A percentile compares a stretch with the other conserved stretches of the same genome.
Conservation (phyloP, 2,797 vertebrate species). For the Lepus townsendii region DNA sequence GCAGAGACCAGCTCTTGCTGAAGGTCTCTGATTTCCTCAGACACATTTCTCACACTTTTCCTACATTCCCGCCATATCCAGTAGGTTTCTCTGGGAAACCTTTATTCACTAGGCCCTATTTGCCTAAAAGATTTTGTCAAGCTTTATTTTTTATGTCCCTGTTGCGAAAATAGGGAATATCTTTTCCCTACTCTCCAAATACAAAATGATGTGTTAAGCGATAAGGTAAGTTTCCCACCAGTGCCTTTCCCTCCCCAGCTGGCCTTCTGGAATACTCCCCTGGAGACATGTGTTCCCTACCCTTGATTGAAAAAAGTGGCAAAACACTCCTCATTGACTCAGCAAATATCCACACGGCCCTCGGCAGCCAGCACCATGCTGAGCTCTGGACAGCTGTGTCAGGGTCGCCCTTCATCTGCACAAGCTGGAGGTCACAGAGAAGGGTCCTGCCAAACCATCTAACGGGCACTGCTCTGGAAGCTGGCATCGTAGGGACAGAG, state of each 20-base stretch:
- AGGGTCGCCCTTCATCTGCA: background rate
- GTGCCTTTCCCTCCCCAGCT: background rate
- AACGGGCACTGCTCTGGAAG: background rate
- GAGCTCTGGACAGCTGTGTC: background rate
- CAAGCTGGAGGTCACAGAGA: background rate
- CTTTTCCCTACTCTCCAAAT: background rate
- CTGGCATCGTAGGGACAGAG: background rate
- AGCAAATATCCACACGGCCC: background rate
- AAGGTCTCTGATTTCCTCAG: background rate
- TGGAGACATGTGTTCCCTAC: slow-evolving; percentile 36
- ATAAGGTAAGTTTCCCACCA: slow-evolving; percentile 57
- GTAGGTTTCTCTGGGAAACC: background rate
- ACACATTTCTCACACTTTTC: background rate
- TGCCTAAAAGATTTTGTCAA: background rate
- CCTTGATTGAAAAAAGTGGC: slow-evolving; percentile 64
- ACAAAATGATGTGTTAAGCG: slow-evolving; percentile 62
- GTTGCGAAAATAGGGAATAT: slow-evolving; percentile 2
- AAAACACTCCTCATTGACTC: slow-evolving; percentile 58
- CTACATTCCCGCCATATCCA: background rate
- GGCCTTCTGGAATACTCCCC: slow-evolving; percentile 53
- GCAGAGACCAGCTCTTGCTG: background rate
- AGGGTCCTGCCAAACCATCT: background rate
- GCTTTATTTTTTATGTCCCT: background rate
- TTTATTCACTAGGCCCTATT: background rate
- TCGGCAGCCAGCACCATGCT: background rate